Conservation (phyloP, 1,140 invertebrate genomes). For the Marisa cornuarietis region DNA sequence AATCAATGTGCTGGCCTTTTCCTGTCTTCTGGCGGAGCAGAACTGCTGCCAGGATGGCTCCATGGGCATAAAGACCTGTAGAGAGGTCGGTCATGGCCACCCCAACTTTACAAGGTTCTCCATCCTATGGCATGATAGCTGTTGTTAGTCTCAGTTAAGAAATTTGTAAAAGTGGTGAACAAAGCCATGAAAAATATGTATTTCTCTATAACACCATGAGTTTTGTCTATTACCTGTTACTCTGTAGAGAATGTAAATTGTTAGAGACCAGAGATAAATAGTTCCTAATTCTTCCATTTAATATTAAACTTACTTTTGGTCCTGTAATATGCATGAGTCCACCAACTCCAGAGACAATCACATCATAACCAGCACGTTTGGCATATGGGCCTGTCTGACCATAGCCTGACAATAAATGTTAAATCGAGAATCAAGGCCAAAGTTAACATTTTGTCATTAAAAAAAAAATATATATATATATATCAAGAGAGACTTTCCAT, state of each 20-base stretch:
- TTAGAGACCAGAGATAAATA: not conserved
- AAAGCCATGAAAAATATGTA: too few relatives aligned
- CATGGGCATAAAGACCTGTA: constrained; percentile 93
- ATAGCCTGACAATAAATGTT: constrained; percentile 72
- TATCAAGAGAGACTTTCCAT: too few relatives aligned
- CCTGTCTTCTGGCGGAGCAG: constrained; percentile 81
- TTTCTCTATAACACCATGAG: not conserved
- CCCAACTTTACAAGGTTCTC: constrained; percentile 89
- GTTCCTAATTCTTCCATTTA: not conserved
- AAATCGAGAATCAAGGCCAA: too few relatives aligned
- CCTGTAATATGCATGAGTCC: constrained; percentile 92
- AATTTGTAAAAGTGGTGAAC: not conserved
- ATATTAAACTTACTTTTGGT: constrained; percentile 65
- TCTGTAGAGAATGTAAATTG: not conserved
- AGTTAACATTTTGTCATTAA: too few relatives aligned
- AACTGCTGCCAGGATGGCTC: constrained; percentile 93
- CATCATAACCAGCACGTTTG: constrained; percentile 90
- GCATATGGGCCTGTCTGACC: constrained; percentile 87
- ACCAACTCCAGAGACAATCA: constrained; percentile 91
- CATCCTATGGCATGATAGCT: constrained; percentile 65
- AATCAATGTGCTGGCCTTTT: constrained; percentile 90
- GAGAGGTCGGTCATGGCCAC: constrained; percentile 93
- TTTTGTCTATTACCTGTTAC: not conserved
- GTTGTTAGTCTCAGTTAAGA: too few relatives aligned
- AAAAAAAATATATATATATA: too few relatives aligned